A percentile compares a stretch with the other conserved stretches of the same genome.
Evolutionary conservation across 2,797 vertebrate genomes (phyloP).

Genomic region (Ctenosaura bakeri): DNA sequence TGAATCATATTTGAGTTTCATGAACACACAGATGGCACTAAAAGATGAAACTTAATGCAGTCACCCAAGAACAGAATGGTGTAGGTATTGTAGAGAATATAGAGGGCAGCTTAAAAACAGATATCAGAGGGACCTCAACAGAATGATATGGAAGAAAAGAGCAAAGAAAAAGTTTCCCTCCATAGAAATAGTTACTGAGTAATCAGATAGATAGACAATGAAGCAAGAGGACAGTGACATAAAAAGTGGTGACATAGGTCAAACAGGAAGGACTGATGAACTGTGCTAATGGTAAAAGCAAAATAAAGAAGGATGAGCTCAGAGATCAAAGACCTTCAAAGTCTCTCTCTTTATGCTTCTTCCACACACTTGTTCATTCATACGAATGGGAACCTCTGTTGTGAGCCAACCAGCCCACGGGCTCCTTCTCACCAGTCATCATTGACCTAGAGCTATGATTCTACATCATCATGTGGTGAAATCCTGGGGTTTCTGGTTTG

Average conservation of each 20-base stretch:
- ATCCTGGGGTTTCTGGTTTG: no score
- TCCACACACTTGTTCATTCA: neutral
- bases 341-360: no score
- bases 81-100: neutral
- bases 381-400: neutral
- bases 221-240: neutral
- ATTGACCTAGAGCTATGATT: no score
- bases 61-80: neutral
- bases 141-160: neutral
- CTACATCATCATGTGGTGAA: no score
- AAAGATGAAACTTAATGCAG: neutral
- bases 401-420: neutral
- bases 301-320: neutral
- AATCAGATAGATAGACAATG: neutral
- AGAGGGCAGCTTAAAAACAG: neutral
- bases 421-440: no score
- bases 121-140: neutral
- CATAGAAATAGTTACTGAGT: neutral
- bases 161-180: neutral
- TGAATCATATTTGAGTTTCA: neutral
- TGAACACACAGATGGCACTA: neutral
- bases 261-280: neutral
- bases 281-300: neutral
- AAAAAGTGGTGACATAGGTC: neutral
- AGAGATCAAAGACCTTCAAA: neutral